Base-by-base conservation (phyloP, 1,140 invertebrate species). In the Aplysia californica region DNA sequence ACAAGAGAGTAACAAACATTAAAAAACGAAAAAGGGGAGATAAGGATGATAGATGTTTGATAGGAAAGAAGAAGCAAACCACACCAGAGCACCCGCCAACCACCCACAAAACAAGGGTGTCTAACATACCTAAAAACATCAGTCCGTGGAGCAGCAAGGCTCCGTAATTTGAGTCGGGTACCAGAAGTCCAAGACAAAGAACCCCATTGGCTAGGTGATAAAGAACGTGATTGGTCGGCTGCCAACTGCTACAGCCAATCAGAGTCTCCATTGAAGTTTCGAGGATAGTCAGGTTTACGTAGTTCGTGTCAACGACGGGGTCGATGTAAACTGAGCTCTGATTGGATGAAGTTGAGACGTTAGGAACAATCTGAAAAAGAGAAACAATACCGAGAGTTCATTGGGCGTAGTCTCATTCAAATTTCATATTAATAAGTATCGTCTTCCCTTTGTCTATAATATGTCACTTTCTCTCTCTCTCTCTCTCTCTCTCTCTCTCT, bases 141-240 rank as follows among this genome's bases (percentile, higher is more conserved):
- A 94, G 92, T 0, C 92, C 93, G 84, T 96, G 95, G 93, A 95
- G 94, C 88, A 95, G 94, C 0, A 96, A 90, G 76, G 95, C 93
- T 1, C 95, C 95, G 84, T 93, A 94, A 81, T 93, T 93, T 0
- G 93, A 93, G 80, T 93, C 94, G 20, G 95, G 94, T 33, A 94
- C 93, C n/a, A 94, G 92, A 80, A 94, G 95, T 1, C 94, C 94
- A 21, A 95, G 87, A 3, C 94, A 92, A 82, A 96, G 95, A 78
- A 94, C 93, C 70, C 93, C 91, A 89, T 96, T 95, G 1, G 95
- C 94, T 73, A 95, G 82, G 91, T 97, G 92, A 83, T 93, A 94
- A 66, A 95, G 85, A 50, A 93, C 90, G 89, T 95, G 94, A 86
- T 95, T 93, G 20, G 93, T 91, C 31, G 92, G 87, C 79, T 91